Evolutionary conservation across 2,888 invertebrate species (phyloP).

Genomic region (Mechanitis messenoides): DNA sequence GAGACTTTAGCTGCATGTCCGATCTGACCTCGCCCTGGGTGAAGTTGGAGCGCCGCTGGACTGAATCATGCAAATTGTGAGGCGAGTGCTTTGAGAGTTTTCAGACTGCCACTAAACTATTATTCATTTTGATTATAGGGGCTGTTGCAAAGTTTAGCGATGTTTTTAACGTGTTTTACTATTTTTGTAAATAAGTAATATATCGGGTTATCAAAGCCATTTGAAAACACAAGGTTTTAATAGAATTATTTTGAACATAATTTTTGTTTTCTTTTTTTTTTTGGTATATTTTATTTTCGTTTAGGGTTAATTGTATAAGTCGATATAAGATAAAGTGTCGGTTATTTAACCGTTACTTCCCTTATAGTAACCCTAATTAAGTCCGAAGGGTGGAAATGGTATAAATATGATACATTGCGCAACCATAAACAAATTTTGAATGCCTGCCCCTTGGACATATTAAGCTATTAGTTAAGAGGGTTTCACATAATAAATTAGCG

Average conservation of each 20-base stretch:
- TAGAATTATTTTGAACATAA: no score
- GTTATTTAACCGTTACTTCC: no score
- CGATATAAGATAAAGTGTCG: no score
- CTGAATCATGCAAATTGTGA: slow-evolving; percentile 23
- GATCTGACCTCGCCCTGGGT: slow-evolving; percentile 17
- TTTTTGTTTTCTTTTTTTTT: no score
- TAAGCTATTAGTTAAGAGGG: slow-evolving; percentile 5
- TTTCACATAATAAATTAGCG: slow-evolving; percentile 4
- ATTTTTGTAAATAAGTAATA: background rate
- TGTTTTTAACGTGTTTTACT: background rate
- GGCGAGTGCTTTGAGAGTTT: slow-evolving; percentile 15
- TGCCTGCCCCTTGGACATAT: slow-evolving; percentile 1
- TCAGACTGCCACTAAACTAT: slow-evolving; percentile 15
- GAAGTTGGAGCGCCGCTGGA: slow-evolving; percentile 26
- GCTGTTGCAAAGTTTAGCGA: background rate
- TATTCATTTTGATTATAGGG: background rate
- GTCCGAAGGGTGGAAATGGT: background rate
- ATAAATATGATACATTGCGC: slow-evolving; percentile 3
- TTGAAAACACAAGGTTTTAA: no score
- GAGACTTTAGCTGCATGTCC: slow-evolving; percentile 21
- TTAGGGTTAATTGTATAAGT: no score
- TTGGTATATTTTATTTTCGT: no score
- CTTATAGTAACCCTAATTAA: background rate
- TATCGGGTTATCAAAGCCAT: no score
- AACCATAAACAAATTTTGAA: slow-evolving; percentile 1